Base-by-base conservation (phyloP, 2,888 invertebrate genomes). In the Emmelina monodactyla region DNA sequence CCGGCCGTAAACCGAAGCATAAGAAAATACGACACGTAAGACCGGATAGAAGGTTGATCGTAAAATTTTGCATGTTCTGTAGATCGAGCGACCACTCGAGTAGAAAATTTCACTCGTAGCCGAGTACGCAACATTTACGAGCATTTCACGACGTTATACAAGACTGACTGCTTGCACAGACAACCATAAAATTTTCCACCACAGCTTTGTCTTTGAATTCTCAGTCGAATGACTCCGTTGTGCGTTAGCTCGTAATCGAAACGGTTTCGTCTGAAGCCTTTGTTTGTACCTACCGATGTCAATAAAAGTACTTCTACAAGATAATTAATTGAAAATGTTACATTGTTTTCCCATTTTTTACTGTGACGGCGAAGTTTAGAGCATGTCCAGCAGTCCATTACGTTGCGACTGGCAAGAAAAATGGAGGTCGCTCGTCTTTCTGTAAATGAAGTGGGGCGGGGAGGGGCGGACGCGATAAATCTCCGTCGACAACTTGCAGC, bases 121-220 rank as follows among this genome's bases (percentile, higher is more conserved):
- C 54, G 57, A 57, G 56, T 62, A 65, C 60, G 64, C 62, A 62
- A 60, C 69, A 59, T 75, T 75, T 73, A 71, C 72, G 72, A 65
- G 55, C 56, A 65, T 71, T 72, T 67, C 64, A 71, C 61, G 63
- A 61, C 62, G 55, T 59, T 57, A 50, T 59, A 62, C 56, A 57
- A 61, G 61, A 54, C 62, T 55, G 55, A 51, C 49, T 62, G 53
- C 55, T 55, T 51, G 49, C 55, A 53, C 50, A 60, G 57, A 60
- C 58, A 52, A 51, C 56, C 58, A 60, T 72, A 67, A 70, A 68
- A 63, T 61, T 55, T 55, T 56, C 53, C 50, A 49, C 46, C 43
- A 47, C 52, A 55, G 51, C 46, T 43, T 48, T 43, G 36, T 44
- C 39, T 50, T 44, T 53, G 49, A 53, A 55, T 51, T 55, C 52